Evolutionary conservation across 2,888 invertebrate species (phyloP).

Genomic region (Aphodius sticticus): DNA sequence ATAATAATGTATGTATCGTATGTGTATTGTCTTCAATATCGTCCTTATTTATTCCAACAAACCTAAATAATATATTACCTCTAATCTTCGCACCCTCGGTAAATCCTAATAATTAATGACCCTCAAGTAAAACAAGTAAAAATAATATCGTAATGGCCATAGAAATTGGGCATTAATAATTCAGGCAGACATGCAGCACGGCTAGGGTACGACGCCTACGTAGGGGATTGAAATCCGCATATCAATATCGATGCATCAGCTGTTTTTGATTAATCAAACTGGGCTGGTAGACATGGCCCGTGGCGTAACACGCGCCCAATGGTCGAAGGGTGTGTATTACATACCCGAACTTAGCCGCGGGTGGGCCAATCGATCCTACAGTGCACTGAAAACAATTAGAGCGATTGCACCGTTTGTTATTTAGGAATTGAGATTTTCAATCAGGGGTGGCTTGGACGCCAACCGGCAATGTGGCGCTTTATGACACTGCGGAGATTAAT

Average conservation of each 20-base stretch:
- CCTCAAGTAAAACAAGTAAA: conserved; percentile 4
- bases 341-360: conserved; percentile 18
- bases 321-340: conserved; percentile 16
- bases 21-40: no score
- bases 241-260: conserved; percentile 35
- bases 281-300: conserved; percentile 13
- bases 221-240: conserved; percentile 11
- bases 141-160: not conserved
- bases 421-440: conserved; percentile 4
- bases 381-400: conserved; percentile 22
- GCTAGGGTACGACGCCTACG: not conserved
- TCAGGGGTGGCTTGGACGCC: not conserved
- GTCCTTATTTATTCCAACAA: no score
- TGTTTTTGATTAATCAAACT: conserved; percentile 35
- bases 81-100: conserved; percentile 4
- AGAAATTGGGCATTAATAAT: conserved; percentile 19
- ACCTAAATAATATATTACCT: not conserved
- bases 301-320: conserved; percentile 4
- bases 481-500: not conserved
- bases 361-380: not conserved
- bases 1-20: no score
- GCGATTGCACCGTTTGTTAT: conserved; percentile 15
- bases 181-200: conserved; percentile 7
- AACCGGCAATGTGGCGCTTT: not conserved
- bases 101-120: not conserved